phyloP scores from a whole-genome alignment of 2,797 vertebrate genomes.

The Microchirus variegatus region DNA sequence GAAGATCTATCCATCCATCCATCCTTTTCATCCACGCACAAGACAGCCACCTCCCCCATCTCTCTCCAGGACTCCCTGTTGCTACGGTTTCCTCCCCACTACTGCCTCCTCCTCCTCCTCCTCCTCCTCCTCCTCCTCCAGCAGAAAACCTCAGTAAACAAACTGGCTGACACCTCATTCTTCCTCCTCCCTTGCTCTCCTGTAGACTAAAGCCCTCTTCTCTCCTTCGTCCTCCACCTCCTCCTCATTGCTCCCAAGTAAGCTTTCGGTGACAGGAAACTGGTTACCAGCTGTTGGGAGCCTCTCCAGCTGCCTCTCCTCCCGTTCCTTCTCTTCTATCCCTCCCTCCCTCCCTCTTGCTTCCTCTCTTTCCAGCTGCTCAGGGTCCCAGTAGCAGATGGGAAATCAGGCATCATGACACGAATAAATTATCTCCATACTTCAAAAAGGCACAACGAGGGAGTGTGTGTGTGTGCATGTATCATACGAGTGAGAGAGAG shows the following conservation, averaged over 20 bases:
- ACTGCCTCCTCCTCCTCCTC: slow-evolving; percentile 28
- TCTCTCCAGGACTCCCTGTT: slow-evolving; percentile 43
- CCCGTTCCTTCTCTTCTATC: slow-evolving; percentile 60
- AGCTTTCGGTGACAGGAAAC: slow-evolving; percentile 80
- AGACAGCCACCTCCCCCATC: background rate
- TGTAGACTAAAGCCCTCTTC: slow-evolving; percentile 49
- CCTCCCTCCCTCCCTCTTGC: slow-evolving; percentile 50
- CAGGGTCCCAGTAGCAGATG: slow-evolving; percentile 85
- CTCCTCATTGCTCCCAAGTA: slow-evolving; percentile 62
- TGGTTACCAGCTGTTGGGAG: slow-evolving; percentile 82
- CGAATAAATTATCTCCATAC: slow-evolving; percentile 86
- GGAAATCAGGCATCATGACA: slow-evolving; percentile 83
- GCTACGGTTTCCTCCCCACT: slow-evolving; percentile 38
- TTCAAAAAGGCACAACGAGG: slow-evolving; percentile 75
- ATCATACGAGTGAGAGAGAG: slow-evolving; percentile 45
- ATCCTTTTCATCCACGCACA: slow-evolving; percentile 14
- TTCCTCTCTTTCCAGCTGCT: slow-evolving; percentile 80
- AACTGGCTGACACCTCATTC: slow-evolving; percentile 60
- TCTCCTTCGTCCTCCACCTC: slow-evolving; percentile 44
- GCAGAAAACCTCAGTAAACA: slow-evolving; percentile 61
- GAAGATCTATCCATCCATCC: slow-evolving; percentile 25
- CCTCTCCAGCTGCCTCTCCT: slow-evolving; percentile 75
- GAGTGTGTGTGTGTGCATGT: slow-evolving; percentile 44
- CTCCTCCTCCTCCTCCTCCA: slow-evolving; percentile 29
- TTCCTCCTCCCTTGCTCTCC: slow-evolving; percentile 42